Conservation (phyloP, 2,888 invertebrate genomes). For the Eristalis intricaria region DNA sequence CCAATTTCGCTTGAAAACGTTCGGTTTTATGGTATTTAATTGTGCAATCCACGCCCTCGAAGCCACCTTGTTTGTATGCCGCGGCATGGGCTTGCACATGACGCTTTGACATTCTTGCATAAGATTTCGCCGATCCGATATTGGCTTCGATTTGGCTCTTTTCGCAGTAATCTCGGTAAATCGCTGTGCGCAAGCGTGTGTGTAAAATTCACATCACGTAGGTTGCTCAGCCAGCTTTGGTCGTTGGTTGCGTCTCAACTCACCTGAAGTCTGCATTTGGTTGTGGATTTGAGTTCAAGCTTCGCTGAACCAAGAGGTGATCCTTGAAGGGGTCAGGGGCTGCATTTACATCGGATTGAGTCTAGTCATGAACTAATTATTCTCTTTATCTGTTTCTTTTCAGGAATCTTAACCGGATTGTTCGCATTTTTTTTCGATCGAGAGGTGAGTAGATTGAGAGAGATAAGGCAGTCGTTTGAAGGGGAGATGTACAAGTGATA, state of each 20-base stretch:
- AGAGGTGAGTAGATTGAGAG: background rate
- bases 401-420: background rate
- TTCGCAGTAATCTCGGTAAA: constrained; percentile 27
- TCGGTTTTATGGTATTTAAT: constrained; percentile 22
- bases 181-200: constrained; percentile 8
- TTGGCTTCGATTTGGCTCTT: constrained; percentile 23
- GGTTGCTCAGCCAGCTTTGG: background rate
- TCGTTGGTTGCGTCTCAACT: background rate
- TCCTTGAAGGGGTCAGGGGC: background rate
- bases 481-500: background rate
- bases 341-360: background rate
- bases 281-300: background rate
- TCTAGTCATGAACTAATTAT: background rate
- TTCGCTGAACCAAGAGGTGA: background rate
- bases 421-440: background rate
- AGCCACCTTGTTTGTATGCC: constrained; percentile 57
- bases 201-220: constrained; percentile 60
- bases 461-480: background rate
- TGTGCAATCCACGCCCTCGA: constrained; percentile 70
- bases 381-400: background rate
- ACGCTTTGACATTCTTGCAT: constrained; percentile 65
- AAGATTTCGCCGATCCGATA: constrained; percentile 51
- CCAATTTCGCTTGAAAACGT: background rate
- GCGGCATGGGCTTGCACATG: constrained; percentile 22
- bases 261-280: background rate